phyloP scores from a whole-genome alignment of 2,797 vertebrate species.

The Silurus lanzhouensis region DNA sequence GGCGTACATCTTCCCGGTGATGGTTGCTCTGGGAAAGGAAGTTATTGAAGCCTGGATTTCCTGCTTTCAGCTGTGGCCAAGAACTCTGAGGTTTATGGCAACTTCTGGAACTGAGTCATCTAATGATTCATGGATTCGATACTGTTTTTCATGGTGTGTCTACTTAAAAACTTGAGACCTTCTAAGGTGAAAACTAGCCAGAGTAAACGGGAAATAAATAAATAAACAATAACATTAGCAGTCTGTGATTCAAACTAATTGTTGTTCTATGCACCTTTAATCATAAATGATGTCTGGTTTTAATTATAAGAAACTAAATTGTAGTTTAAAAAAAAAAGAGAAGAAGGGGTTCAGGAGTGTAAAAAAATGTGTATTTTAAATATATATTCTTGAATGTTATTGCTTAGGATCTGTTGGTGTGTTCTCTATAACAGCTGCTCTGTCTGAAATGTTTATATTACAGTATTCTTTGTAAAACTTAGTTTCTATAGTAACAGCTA shows the following conservation, averaged over 20 bases:
- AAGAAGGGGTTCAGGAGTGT: slow-evolving; percentile 7
- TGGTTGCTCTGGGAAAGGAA: slow-evolving; percentile 89
- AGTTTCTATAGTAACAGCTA: background rate
- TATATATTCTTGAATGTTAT: background rate
- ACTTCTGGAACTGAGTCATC: slow-evolving; percentile 97
- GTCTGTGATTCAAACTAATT: slow-evolving; percentile 58
- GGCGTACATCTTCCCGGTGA: slow-evolving; percentile 81
- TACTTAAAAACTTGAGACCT: slow-evolving; percentile 61
- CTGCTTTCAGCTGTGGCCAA: slow-evolving; percentile 89
- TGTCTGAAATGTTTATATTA: background rate
- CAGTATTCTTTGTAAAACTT: background rate
- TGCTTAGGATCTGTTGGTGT: background rate
- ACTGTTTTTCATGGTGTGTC: slow-evolving; percentile 81
- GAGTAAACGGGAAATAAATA: slow-evolving; percentile 16
- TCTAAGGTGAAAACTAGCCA: slow-evolving; percentile 23
- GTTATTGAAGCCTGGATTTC: slow-evolving; percentile 96
- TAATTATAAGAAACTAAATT: slow-evolving; percentile 57
- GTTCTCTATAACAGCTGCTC: too few relatives aligned
- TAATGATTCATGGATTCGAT: slow-evolving; percentile 89
- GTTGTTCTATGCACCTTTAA: slow-evolving; percentile 49
- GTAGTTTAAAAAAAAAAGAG: too few relatives aligned
- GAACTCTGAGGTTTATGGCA: slow-evolving; percentile 89
- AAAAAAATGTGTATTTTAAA: background rate
- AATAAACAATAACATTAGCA: slow-evolving; percentile 54
- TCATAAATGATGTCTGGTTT: slow-evolving; percentile 61